Conservation (phyloP, 2,113 vertebrate genomes). For the Engraulis encrasicolus region DNA sequence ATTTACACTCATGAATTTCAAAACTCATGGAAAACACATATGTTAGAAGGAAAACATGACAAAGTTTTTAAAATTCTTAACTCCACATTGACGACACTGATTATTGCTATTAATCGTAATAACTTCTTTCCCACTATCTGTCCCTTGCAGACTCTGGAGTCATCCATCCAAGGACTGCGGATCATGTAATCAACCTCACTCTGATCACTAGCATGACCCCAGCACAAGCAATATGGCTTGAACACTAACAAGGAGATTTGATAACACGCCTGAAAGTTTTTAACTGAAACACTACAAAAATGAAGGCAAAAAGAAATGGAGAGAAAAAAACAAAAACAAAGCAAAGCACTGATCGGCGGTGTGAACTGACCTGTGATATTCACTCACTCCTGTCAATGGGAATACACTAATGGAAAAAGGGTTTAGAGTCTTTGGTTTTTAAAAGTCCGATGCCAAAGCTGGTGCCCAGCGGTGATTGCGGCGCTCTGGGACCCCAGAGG, state of each 20-base stretch:
- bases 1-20: too few relatives aligned
- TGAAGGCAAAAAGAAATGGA: too few relatives aligned
- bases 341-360: slow-evolving; percentile 76
- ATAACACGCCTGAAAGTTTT: slow-evolving; percentile 62
- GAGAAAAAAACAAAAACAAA: slow-evolving; percentile 26
- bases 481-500: slow-evolving; percentile 44
- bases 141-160: slow-evolving; percentile 88
- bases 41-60: too few relatives aligned
- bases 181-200: slow-evolving; percentile 88
- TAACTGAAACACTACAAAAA: slow-evolving; percentile 44
- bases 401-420: slow-evolving; percentile 40
- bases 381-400: slow-evolving; percentile 65
- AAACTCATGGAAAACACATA: too few relatives aligned
- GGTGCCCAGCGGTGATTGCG: slow-evolving; percentile 79
- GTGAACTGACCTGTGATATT: slow-evolving; percentile 72
- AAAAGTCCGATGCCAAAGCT: slow-evolving; percentile 84
- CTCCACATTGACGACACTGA: too few relatives aligned
- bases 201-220: slow-evolving; percentile 73
- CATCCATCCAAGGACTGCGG: slow-evolving; percentile 93
- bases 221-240: slow-evolving; percentile 49
- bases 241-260: slow-evolving; percentile 70
- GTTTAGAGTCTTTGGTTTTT: slow-evolving; percentile 61
- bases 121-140: slow-evolving; percentile 37
- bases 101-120: background rate
- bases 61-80: too few relatives aligned